A percentile compares a stretch with the other conserved stretches of the same genome.
Evolutionary conservation across 2,888 invertebrate species (phyloP).

Genomic region (Catonia carolina): DNA sequence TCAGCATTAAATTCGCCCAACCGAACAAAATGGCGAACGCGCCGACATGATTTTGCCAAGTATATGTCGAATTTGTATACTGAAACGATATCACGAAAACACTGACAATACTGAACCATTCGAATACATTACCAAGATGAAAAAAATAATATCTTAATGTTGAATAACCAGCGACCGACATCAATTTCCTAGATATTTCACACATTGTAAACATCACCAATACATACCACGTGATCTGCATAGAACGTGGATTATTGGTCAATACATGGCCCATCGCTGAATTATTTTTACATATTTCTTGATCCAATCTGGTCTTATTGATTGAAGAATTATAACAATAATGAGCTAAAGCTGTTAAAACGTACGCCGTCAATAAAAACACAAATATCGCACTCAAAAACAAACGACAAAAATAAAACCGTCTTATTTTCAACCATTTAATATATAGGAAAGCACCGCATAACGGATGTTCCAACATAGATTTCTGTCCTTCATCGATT

Average conservation of each 20-base stretch:
- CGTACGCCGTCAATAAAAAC: slow-evolving; percentile 71
- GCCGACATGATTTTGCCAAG: slow-evolving; percentile 82
- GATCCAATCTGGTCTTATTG: slow-evolving; percentile 16
- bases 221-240: slow-evolving; percentile 57
- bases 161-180: slow-evolving; percentile 74
- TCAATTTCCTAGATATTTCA: slow-evolving; percentile 72
- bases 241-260: slow-evolving; percentile 65
- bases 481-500: slow-evolving; percentile 83
- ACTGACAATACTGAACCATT: slow-evolving; percentile 80
- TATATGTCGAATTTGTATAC: slow-evolving; percentile 67
- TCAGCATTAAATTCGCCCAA: slow-evolving; percentile 86
- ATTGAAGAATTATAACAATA: slow-evolving; percentile 73
- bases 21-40: slow-evolving; percentile 79
- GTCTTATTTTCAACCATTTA: slow-evolving; percentile 85
- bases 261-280: slow-evolving; percentile 70
- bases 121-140: slow-evolving; percentile 78
- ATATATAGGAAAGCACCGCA: slow-evolving; percentile 82
- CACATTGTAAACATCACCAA: slow-evolving; percentile 69
- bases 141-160: slow-evolving; percentile 74
- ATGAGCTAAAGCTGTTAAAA: slow-evolving; percentile 73
- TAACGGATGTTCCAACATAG: slow-evolving; percentile 75
- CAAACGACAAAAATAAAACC: slow-evolving; percentile 75
- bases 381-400: slow-evolving; percentile 74
- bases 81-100: slow-evolving; percentile 78
- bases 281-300: slow-evolving; percentile 61